These are phyloP conservation scores for Chlorodrepanis virens DNA, from an alignment of 2,113 vertebrate genomes.

Conservation along the genomic window DNA sequence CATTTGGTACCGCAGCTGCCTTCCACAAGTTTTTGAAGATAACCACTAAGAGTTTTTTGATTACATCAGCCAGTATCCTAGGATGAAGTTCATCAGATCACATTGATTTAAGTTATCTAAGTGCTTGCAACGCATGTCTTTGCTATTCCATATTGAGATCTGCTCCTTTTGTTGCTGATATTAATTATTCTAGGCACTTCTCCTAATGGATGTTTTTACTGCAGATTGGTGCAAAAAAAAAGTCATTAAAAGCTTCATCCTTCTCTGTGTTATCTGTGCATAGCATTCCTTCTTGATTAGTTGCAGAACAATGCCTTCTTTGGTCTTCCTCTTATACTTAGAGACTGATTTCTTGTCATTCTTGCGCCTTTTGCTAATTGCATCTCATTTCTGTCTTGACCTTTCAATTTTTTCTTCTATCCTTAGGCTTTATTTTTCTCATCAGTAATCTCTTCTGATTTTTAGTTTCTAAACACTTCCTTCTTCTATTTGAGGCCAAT, in stretches of 20 bases:
- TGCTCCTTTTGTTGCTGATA: constrained; percentile 8
- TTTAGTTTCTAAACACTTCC: background rate
- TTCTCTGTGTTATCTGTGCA: constrained; percentile 22
- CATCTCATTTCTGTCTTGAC: constrained; percentile 26
- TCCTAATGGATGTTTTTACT: constrained; percentile 34
- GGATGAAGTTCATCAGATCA: constrained; percentile 21
- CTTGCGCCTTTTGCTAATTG: constrained; percentile 21
- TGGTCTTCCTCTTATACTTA: background rate
- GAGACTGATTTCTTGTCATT: constrained; percentile 43
- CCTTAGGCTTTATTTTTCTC: background rate
- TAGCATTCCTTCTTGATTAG: constrained; percentile 38
- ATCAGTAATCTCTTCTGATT: background rate
- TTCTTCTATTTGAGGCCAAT: background rate
- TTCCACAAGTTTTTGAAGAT: background rate
- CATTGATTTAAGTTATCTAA: constrained; percentile 3
- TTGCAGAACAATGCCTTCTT: constrained; percentile 27
- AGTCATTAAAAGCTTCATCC: constrained; percentile 30
- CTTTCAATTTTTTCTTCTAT: background rate
- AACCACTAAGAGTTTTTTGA: background rate
- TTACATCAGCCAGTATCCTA: background rate
- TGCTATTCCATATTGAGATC: background rate
- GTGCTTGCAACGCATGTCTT: background rate
- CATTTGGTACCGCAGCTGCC: background rate
- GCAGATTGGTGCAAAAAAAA: constrained; percentile 23
- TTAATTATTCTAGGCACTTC: constrained; percentile 39